Evolutionary conservation across 2,113 vertebrate species (phyloP).

Genomic region (Urocolius indicus): DNA sequence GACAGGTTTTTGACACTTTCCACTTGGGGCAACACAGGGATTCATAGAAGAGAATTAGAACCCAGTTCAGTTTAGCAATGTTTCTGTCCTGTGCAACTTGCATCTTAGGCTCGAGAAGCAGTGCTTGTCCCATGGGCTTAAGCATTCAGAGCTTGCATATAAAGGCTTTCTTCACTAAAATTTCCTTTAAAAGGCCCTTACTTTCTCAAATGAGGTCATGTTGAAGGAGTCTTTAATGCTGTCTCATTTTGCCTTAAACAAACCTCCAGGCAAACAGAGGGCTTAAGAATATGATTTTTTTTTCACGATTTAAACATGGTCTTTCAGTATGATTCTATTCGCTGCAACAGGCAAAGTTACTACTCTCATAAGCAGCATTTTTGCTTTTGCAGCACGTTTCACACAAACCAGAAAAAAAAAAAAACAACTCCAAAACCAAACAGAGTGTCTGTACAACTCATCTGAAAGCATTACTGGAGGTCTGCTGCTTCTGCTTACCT

Average conservation of each 20-base stretch:
- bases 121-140: background rate
- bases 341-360: background rate
- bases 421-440: background rate
- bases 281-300: background rate
- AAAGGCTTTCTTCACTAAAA: background rate
- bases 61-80: background rate
- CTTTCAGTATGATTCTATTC: constrained; percentile 3
- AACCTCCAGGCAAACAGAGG: background rate
- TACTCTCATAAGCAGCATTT: background rate
- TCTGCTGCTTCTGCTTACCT: background rate
- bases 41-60: background rate
- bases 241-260: background rate
- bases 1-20: background rate
- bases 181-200: background rate
- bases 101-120: background rate
- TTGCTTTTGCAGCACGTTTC: constrained; percentile 21
- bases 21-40: background rate
- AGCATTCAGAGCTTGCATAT: background rate
- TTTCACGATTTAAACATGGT: background rate
- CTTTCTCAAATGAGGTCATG: background rate
- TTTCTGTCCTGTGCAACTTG: background rate
- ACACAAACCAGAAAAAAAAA: background rate
- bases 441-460: background rate
- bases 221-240: background rate
- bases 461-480: background rate